phyloP scores from a whole-genome alignment of 2,113 vertebrate genomes.

The Chrysochloris asiatica region DNA sequence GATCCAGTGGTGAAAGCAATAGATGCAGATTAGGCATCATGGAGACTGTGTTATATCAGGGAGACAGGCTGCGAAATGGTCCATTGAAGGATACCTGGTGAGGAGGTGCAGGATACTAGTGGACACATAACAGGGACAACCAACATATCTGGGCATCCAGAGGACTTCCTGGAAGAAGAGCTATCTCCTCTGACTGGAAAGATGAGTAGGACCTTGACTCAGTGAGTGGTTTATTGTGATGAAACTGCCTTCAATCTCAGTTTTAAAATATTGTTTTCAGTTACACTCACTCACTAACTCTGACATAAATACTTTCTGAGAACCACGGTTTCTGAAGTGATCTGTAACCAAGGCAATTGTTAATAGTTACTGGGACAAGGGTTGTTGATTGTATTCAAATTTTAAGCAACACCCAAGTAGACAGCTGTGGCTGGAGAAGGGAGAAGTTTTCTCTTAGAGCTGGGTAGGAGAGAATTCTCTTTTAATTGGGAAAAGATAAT shows the following conservation, averaged over 20 bases:
- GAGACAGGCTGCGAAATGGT: not conserved
- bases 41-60: not conserved
- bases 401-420: not conserved
- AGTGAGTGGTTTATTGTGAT: not conserved
- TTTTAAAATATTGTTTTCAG: constrained; percentile 1
- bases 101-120: not conserved
- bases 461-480: constrained; percentile 13
- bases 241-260: not conserved
- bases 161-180: constrained; percentile 32
- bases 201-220: not conserved
- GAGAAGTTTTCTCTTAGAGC: not conserved
- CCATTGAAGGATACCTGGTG: not conserved
- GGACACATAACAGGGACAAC: not conserved
- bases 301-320: constrained; percentile 9
- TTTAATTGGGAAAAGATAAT: constrained; percentile 48
- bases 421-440: constrained; percentile 34
- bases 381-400: constrained; percentile 60
- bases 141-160: not conserved
- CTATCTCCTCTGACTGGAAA: not conserved
- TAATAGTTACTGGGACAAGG: constrained; percentile 5
- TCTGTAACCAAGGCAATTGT: constrained; percentile 31
- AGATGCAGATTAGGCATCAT: not conserved
- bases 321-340: constrained; percentile 38
- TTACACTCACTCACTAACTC: not conserved
- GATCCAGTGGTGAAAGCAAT: not conserved